Base-by-base conservation (phyloP, 2,113 vertebrate species). In the Hystrix cristata region DNA sequence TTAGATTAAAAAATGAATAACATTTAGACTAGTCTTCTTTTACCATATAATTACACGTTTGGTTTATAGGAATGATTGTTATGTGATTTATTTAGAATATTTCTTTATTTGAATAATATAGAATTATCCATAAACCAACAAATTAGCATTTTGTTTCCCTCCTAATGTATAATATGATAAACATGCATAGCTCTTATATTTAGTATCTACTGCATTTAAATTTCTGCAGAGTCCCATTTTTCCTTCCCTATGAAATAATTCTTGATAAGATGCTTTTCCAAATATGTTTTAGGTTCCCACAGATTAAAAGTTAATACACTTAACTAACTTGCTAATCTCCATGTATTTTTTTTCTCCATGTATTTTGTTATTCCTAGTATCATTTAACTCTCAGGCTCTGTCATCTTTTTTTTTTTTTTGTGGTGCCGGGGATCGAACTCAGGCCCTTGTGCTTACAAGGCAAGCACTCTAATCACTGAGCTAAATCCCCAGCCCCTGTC, bases 1-100 rank as follows among this genome's bases (percentile, higher is more conserved):
- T 93, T 93, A 48, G 79, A 94, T 96, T 94, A 51, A 84, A 96
- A 96, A 93, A 60, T 82, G 34, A 88, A 38, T 95, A 80, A 46
- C 72, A 97, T 93, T 94, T 87, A 93, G 21, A 87, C 3, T 95
- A 62, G 51, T 71, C 90, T 96, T 87, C 48, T 94, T 89, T 87
- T 97, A 91, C 43, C 62, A 62, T 71, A 55, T 92, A 89, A 83
- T 93, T 96, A 65, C 87, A 43, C 34, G 0, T 95, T 11, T 95
- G 31, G 1, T 74, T 85, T 93, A 67, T 92, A 87, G 34, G 31
- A 91, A 21, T 97, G 1, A 72, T 88, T 96, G 84, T 76, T 4
- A 87, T 93, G 4, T 91, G 31, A 69, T 94, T 95, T 95, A 27
- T 86, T 89, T 97, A 59, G n/a, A 23, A 82, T 95, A 46, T 88